phyloP scores from a whole-genome alignment of 2,113 vertebrate genomes.

The Hucho hucho region DNA sequence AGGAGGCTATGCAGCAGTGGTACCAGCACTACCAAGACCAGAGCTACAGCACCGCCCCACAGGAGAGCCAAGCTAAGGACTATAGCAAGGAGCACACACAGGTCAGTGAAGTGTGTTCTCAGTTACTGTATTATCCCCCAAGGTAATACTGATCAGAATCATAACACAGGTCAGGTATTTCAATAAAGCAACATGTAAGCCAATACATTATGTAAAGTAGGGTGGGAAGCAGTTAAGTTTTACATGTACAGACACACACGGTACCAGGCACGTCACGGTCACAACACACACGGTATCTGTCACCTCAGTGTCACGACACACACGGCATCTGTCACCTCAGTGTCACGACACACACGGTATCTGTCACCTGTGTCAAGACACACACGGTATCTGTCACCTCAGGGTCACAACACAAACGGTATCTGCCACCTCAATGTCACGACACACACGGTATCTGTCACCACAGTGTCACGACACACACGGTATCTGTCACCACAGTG shows the following conservation, averaged over 20 bases:
- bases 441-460: too few species aligned
- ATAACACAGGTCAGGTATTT: slow-evolving; percentile 1
- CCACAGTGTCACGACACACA: too few species aligned
- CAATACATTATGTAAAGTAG: too few species aligned
- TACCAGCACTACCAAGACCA: slow-evolving; percentile 81
- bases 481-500: too few species aligned
- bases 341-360: background rate
- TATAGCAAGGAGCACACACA: slow-evolving; percentile 77
- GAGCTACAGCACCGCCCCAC: slow-evolving; percentile 60
- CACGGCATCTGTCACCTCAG: too few species aligned
- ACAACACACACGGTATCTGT: background rate
- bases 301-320: background rate
- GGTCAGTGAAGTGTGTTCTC: slow-evolving; percentile 46
- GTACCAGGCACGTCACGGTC: background rate
- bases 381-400: too few species aligned
- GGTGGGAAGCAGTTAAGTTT: too few species aligned
- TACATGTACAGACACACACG: slow-evolving; percentile 1
- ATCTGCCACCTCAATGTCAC: too few species aligned
- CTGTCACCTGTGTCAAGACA: too few species aligned
- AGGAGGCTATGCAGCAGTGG: slow-evolving; percentile 82
- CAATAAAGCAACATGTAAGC: too few species aligned
- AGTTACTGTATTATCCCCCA: too few species aligned
- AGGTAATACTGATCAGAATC: background rate
- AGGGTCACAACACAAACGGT: too few species aligned
- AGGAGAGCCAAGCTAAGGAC: slow-evolving; percentile 63